Base-by-base conservation (phyloP, 2,797 vertebrate genomes). In the Natrix natrix region DNA sequence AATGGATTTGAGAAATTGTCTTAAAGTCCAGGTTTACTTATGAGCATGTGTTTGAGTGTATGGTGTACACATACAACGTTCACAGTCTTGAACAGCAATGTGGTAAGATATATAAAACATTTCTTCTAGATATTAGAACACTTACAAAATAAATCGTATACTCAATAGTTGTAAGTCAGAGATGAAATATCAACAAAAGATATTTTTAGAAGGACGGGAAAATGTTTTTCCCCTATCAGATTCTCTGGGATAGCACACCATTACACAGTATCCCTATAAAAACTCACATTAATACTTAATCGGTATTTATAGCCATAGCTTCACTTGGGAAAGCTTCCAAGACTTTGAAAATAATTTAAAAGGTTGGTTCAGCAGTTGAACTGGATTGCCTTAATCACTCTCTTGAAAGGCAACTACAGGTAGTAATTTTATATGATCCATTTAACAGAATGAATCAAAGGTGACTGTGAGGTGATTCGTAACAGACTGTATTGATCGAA, bases 201-300 rank as follows among this genome's bases (percentile, higher is more conserved):
- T 69, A n/a, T 87, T 93, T 63, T 55, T 55, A 61, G 61, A 91
- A 91, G 26, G 24, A 8, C 17, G 89, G 1, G 32, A 83, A 91
- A 92, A 94, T 96, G 94, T 95, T 95, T 90, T 74, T 91, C 10
- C 8, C 92, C 94, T 95, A 93, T 94, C 87, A 63, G 87, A 96
- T 95, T 96, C 86, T 61, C 32, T 93, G 92, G 90, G 94, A 93
- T 94, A 5, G 1, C 93, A 94, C 90, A 90, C 22, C 90, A 54
- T 93, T 95, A 95, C 91, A 95, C 57, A 86, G 87, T 88, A 69
- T 83, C 66, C 55, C 57, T 78, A 83, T 93, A 89, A 96, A 96
- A 96, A 92, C 93, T 94, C 94, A 95, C 93, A 92, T 95, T 96
- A 97, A 96, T 96, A 93, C 91, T 96, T 96, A 97, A 97, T 96